phyloP scores from a whole-genome alignment of 2,888 invertebrate species.

The Drosophila subquinaria region DNA sequence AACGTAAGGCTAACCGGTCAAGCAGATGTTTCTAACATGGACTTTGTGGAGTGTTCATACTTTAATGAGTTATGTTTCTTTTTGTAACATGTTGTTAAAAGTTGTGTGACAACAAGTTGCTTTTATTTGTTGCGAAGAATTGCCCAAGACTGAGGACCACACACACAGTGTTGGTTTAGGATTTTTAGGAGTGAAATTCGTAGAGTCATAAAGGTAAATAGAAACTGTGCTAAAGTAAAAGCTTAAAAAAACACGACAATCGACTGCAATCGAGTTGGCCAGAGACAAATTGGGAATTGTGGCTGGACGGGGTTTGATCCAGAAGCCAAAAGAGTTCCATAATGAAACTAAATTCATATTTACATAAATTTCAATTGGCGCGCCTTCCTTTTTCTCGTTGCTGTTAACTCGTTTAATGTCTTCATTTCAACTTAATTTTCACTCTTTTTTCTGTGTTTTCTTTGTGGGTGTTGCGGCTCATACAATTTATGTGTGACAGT shows the following conservation, averaged over 20 bases:
- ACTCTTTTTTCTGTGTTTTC: conserved; percentile 13
- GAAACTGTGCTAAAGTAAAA: conserved; percentile 34
- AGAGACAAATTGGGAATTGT: conserved; percentile 22
- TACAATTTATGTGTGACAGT: conserved; percentile 66
- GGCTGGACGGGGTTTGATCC: conserved; percentile 45
- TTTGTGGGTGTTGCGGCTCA: conserved; percentile 65
- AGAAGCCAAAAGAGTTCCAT: conserved; percentile 57
- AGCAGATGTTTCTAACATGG: conserved; percentile 36
- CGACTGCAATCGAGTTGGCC: conserved; percentile 24
- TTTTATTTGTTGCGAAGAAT: conserved; percentile 38
- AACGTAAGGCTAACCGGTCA: conserved; percentile 36
- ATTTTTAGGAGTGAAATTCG: conserved; percentile 41
- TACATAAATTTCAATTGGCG: conserved; percentile 64
- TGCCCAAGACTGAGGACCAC: conserved; percentile 42
- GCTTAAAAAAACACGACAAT: conserved; percentile 26
- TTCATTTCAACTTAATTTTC: conserved; percentile 69
- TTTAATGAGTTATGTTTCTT: conserved; percentile 18
- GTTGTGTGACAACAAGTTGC: conserved; percentile 45
- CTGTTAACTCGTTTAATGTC: conserved; percentile 61
- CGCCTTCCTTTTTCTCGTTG: conserved; percentile 29
- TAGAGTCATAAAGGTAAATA: conserved; percentile 53
- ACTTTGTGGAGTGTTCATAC: conserved; percentile 25
- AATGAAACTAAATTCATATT: conserved; percentile 32
- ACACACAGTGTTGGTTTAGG: conserved; percentile 44
- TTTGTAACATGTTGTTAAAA: conserved; percentile 36